Evolutionary conservation across 1,140 invertebrate species (phyloP).

Genomic region (Oryctes rhinoceros): DNA sequence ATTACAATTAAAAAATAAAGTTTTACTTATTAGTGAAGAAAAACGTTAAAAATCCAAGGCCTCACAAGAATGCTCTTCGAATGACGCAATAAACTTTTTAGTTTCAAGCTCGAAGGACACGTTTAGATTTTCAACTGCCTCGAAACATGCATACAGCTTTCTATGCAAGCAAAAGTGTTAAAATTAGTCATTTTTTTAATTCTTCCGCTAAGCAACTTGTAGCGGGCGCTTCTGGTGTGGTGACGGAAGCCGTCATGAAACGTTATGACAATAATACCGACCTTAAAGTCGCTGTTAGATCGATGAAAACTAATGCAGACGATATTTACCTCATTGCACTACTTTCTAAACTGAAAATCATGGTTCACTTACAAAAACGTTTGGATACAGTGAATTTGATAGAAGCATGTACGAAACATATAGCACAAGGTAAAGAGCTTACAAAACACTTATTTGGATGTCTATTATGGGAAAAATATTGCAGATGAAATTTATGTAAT

Average conservation of each 20-base stretch:
- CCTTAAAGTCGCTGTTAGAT: conserved; percentile 85
- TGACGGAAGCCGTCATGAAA: conserved; percentile 77
- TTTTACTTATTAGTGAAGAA: no score
- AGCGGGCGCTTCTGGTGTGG: conserved; percentile 91
- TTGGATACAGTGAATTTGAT: conserved; percentile 94
- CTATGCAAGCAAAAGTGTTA: no score
- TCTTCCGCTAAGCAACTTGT: conserved; percentile 81
- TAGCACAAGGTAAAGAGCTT: conserved; percentile 88
- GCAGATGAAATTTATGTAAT: conserved; percentile 87
- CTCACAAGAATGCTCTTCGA: no score
- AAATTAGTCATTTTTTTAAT: no score
- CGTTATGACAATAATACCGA: conserved; percentile 2
- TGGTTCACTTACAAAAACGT: conserved; percentile 93
- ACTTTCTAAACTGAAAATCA: conserved; percentile 92
- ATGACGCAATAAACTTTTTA: no score
- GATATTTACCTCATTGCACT: conserved; percentile 79
- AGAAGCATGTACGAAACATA: conserved; percentile 91
- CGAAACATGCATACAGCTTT: no score
- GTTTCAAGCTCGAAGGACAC: no score
- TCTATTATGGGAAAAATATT: not conserved
- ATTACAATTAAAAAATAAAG: no score
- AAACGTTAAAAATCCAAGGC: no score
- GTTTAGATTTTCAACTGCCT: no score
- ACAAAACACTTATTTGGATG: no score
- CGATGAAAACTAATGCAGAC: conserved; percentile 82